A percentile compares a stretch with the other conserved stretches of the same genome.
Evolutionary conservation across 53 echinoderm and acorn worm species (phyloP).

Genomic region (Zoroaster sp.): DNA sequence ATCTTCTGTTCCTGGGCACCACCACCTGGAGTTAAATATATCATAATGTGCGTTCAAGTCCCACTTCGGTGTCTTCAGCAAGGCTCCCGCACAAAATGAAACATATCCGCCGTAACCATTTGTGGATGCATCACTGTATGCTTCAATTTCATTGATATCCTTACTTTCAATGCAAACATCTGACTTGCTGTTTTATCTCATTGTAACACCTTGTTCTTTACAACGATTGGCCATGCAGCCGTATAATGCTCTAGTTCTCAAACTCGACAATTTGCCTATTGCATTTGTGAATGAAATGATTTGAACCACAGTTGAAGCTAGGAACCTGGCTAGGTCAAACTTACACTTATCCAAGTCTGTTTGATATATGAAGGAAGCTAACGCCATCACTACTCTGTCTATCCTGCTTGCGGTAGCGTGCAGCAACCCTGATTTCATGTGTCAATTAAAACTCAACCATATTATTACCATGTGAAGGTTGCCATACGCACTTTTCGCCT

Average conservation of each 20-base stretch:
- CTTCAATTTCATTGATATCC: no score
- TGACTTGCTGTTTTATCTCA: no score
- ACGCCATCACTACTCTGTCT: not conserved
- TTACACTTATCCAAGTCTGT: not conserved
- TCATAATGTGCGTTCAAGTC: no score
- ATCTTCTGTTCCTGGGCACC: constrained; percentile 29
- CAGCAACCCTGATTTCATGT: not conserved
- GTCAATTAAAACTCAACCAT: not conserved
- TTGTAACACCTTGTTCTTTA: no score
- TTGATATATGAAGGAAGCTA: not conserved
- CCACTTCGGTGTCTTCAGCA: no score
- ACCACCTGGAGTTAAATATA: constrained; percentile 35
- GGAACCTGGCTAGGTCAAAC: not conserved
- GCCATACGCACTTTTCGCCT: not conserved
- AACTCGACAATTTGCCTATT: not conserved
- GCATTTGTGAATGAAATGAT: not conserved
- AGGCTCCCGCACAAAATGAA: no score
- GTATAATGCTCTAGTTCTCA: not conserved
- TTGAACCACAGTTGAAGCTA: not conserved
- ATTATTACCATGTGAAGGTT: not conserved
- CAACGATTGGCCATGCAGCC: no score
- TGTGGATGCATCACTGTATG: no score
- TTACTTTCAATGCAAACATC: no score
- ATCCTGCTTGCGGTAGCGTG: not conserved
- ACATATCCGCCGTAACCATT: no score